Evolutionary conservation across 2,797 vertebrate species (phyloP).

Genomic region (Tympanoctomys barrerae): DNA sequence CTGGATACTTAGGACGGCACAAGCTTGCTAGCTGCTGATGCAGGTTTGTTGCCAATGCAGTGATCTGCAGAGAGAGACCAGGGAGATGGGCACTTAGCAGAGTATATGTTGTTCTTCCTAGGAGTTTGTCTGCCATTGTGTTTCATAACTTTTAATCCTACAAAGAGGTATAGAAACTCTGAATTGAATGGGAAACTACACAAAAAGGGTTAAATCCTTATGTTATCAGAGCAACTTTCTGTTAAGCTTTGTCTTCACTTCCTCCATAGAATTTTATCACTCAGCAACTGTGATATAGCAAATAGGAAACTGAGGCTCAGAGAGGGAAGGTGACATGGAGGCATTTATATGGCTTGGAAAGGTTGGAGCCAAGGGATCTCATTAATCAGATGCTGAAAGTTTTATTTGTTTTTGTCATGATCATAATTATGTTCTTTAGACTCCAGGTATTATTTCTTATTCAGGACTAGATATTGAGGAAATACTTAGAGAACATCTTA

Average conservation of each 20-base stretch:
- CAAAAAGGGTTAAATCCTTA: background rate
- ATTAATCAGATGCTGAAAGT: constrained; percentile 15
- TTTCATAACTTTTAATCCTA: background rate
- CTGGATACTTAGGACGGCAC: constrained; percentile 1
- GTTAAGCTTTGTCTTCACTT: background rate
- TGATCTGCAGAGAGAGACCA: background rate
- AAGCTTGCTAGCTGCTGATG: constrained; percentile 24
- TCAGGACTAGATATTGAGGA: constrained; percentile 40
- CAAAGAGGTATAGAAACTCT: background rate
- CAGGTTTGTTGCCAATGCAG: background rate
- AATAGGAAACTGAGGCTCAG: background rate
- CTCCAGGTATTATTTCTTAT: background rate
- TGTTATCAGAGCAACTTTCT: background rate
- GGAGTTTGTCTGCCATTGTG: background rate
- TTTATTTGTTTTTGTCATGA: constrained; percentile 36
- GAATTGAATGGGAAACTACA: background rate
- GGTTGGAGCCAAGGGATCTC: background rate
- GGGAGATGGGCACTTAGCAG: background rate
- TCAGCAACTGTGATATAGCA: background rate
- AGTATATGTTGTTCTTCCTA: background rate
- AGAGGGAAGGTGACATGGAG: background rate
- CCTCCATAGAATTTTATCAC: background rate
- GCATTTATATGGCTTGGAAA: background rate
- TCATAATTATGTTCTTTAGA: constrained; percentile 20
- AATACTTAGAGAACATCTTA: constrained; percentile 27